Evolutionary conservation across 2,888 invertebrate genomes (phyloP), one percentile per base, ranked within the genome.

Genomic region (Meiosimyza decipiens): DNA sequence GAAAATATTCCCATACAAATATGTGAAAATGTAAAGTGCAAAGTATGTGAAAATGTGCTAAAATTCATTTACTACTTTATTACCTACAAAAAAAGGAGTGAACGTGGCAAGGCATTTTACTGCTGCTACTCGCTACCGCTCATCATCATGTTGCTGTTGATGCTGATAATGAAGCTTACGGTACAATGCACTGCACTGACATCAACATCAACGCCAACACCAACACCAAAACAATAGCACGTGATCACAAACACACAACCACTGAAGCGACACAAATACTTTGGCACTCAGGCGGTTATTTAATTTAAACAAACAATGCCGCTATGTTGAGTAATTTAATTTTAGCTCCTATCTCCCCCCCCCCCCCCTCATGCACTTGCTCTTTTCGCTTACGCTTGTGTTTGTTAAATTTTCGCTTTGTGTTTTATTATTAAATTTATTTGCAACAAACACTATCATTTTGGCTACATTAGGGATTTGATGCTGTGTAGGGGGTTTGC

Each of bases 391-490:
- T 22, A 33, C 28, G 6, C 16, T 55, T 50, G 50, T 62, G 16
- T 62, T 69, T 70, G 47, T n/a, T 22, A n/a, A n/a, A 52, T 47
- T 62, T 66, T 57, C 68, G 60, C 70, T 65, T 66, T 71, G 22
- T 60, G 78, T 80, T 79, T 80, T 75, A 78, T 82, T 82, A 82
- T 82, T 82, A 82, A 82, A 82, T 82, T 82, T 77, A 81, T 82
- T 82, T 81, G 77, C 79, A 78, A 81, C 64, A 72, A 69, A 81
- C 81, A 82, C 80, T 79, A 52, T 60, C 47, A 59, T 60, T 72
- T 52, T n/a, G 49, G 60, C 54, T 15, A n/a, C 50, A 40, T 54
- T 63, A 62, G 49, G 55, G 49, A 15, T 49, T 22, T 22, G 49
- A n/a, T 57, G 47, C 57, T 40, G 57, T 18, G 57, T 16, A 15